Base-by-base conservation (phyloP, 2,113 vertebrate species). In the Myxocyprinus asiaticus region DNA sequence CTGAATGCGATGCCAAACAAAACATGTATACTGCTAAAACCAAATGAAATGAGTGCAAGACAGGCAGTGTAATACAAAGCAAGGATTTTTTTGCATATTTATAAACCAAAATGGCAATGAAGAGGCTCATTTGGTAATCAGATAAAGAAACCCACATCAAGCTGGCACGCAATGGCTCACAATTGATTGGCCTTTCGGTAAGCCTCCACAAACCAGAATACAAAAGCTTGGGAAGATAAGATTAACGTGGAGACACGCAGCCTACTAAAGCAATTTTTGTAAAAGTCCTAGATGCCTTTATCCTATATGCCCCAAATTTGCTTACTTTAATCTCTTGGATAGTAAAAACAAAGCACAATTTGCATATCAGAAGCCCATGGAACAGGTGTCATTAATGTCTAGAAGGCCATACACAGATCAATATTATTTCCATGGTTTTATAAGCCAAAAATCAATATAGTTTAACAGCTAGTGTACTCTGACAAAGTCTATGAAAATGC, bases 111-210 rank as follows among this genome's bases (percentile, higher is more conserved):
- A 91, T 88, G 88, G 88, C 87, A 89, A 91, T 91, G 90, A 92
- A 90, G 89, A 84, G 86, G 79, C 85, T 88, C 53, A 88, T 93
- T 93, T 93, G 92, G 92, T 93, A 92, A 90, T 90, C 91, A 93
- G 92, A 93, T 92, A 90, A 61, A 33, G 80, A 67, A 81, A 73
- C 83, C 83, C 88, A 77, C 87, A 86, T 82, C n/a, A 48, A 45
- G 66, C 86, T 89, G 67, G 86, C 92, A 92, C 83, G 89, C 87
- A 62, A 91, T 85, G 80, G 67, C 82, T 81, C 76, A 80, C 83
- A 80, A 79, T 61, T 12, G 47, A 78, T 56, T 69, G 64, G 67
- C 50, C 61, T 33, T 78, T 45, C 47, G 56, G 17, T 17, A n/a
- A 58, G 44, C 74, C 67, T 84, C 68, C 81, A 61, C 78, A 77